Percentiles rank a stretch among this genome's conserved stretches.
Conservation (phyloP, 1,140 invertebrate genomes). For the Hypothenemus hampei region DNA sequence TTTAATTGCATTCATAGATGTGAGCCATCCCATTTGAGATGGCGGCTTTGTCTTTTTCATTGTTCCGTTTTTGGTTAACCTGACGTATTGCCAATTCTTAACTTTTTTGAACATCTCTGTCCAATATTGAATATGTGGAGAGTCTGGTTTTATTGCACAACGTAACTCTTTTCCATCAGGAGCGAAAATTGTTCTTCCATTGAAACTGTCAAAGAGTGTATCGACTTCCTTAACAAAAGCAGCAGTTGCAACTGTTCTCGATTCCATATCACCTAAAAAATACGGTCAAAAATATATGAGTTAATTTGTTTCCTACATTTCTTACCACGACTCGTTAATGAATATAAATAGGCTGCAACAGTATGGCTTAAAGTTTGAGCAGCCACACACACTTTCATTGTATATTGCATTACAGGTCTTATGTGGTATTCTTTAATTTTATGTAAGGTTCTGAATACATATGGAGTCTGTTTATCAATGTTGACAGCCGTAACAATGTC, state of each 20-base stretch:
- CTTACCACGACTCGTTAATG: neutral
- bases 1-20: neutral
- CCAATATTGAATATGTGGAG: too few species aligned
- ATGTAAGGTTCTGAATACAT: constrained; percentile 2
- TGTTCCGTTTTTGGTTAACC: neutral
- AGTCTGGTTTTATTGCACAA: too few species aligned
- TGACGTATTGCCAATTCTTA: too few species aligned
- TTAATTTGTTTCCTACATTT: neutral
- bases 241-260: neutral
- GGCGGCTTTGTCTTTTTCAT: neutral
- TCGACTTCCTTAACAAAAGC: too few species aligned
- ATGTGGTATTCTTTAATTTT: constrained; percentile 5
- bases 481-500: neutral
- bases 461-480: constrained; percentile 3
- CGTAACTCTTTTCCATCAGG: neutral
- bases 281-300: neutral
- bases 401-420: constrained; percentile 3
- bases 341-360: constrained; percentile 3
- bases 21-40: constrained; percentile 1
- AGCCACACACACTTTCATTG: constrained; percentile 12
- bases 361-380: constrained; percentile 6
- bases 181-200: neutral
- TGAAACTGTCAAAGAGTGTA: constrained; percentile 11
- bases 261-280: neutral
- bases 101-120: too few species aligned